Percentiles rank a stretch among this genome's conserved stretches.
Conservation (phyloP, 2,888 invertebrate genomes). For the Halocaridina rubra region DNA sequence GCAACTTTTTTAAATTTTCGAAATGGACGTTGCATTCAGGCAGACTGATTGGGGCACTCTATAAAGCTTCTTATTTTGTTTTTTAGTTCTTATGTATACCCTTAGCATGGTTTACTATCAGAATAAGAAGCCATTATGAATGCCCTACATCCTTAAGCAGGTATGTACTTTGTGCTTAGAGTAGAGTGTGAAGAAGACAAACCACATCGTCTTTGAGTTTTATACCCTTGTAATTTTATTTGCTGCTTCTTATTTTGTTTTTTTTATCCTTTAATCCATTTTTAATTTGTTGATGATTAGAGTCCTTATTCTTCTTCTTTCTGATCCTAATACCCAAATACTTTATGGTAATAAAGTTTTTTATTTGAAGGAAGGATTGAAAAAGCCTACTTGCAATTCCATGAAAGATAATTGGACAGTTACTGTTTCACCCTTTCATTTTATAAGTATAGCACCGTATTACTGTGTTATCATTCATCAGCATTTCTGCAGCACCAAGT, state of each 20-base stretch:
- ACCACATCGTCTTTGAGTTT: slow-evolving; percentile 31
- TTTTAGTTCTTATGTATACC: slow-evolving; percentile 51
- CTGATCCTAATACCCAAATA: background rate
- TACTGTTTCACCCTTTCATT: no score
- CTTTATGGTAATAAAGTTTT: no score
- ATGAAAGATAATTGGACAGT: no score
- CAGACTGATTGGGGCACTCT: slow-evolving; percentile 17
- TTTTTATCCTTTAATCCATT: background rate
- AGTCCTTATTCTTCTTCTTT: background rate
- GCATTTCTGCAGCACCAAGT: no score
- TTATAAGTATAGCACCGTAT: no score
- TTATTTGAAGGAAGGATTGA: no score
- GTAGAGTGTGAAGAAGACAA: slow-evolving; percentile 47
- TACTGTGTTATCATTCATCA: no score
- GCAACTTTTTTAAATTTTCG: background rate
- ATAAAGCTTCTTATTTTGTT: slow-evolving; percentile 57
- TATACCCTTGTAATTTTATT: slow-evolving; percentile 2
- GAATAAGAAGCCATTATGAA: slow-evolving; percentile 54
- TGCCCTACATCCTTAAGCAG: slow-evolving; percentile 50
- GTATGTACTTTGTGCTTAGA: slow-evolving; percentile 50
- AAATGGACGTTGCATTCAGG: background rate
- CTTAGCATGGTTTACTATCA: slow-evolving; percentile 33
- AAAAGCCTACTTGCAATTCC: no score
- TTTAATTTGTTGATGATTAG: background rate
- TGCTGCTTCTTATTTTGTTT: slow-evolving; percentile 39